These are phyloP conservation scores for Holothuria glaberrima DNA, from an alignment of 35 echinoderm and acorn worm species.

Conservation along the genomic window DNA sequence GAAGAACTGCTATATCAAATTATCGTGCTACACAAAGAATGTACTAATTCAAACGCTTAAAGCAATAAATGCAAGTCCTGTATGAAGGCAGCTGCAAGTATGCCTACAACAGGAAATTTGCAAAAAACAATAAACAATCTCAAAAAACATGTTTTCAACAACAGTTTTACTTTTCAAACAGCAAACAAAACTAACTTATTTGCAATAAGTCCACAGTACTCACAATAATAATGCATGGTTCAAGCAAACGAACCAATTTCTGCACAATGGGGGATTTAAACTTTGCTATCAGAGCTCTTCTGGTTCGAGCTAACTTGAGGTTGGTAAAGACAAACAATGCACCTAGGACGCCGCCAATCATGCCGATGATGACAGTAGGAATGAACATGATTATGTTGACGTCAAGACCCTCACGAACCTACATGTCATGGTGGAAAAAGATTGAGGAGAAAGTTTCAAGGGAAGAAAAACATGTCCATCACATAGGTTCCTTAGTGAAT, in stretches of 20 bases:
- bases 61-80: too few species aligned
- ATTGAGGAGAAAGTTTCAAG: too few species aligned
- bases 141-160: too few species aligned
- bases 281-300: conserved; percentile 66
- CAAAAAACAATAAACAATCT: too few species aligned
- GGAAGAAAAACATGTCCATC: too few species aligned
- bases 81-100: neutral
- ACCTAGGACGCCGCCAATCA: conserved; percentile 88
- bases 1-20: too few species aligned
- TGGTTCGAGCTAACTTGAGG: conserved; percentile 85
- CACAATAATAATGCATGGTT: conserved; percentile 97
- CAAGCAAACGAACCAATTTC: conserved; percentile 69
- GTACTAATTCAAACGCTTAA: too few species aligned
- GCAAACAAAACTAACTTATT: too few species aligned
- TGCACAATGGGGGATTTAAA: conserved; percentile 35
- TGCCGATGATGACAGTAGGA: conserved; percentile 87
- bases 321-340: conserved; percentile 90
- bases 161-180: too few species aligned
- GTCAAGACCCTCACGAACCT: conserved; percentile 93
- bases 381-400: conserved; percentile 99
- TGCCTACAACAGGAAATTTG: too few species aligned
- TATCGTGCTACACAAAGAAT: too few species aligned
- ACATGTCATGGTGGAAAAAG: neutral
- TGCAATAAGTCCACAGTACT: conserved; percentile 10
- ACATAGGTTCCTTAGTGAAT: too few species aligned